A percentile compares a stretch with the other conserved stretches of the same genome.
Evolutionary conservation across 2,797 vertebrate species (phyloP).

Genomic region (Acanthis flammea): DNA sequence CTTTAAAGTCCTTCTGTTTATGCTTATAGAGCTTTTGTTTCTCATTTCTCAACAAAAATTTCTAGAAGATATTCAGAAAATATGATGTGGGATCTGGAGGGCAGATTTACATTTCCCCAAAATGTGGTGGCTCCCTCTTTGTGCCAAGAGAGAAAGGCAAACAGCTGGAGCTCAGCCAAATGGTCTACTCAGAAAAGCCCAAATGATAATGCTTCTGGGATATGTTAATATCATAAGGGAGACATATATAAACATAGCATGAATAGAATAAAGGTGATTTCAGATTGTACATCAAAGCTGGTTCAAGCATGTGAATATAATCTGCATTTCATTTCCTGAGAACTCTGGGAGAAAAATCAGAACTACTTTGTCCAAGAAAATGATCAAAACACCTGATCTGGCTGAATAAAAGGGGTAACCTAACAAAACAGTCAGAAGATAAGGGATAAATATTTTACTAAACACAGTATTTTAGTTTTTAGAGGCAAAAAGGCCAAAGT

Average conservation of each 20-base stretch:
- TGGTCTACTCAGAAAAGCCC: neutral
- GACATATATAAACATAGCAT: neutral
- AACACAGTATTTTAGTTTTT: neutral
- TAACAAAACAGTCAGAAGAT: neutral
- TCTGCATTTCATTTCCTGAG: neutral
- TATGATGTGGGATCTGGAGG: neutral
- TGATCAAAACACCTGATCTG: neutral
- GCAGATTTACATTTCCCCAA: neutral
- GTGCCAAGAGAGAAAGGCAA: neutral
- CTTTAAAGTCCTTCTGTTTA: neutral
- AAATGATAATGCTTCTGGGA: neutral
- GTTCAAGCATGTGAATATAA: neutral
- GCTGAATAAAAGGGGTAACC: neutral
- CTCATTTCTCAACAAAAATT: neutral
- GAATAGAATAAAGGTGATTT: neutral
- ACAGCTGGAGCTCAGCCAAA: neutral
- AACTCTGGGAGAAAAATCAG: neutral
- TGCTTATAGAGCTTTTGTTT: neutral
- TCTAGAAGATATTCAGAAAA: neutral
- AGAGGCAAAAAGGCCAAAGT: neutral
- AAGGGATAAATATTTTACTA: neutral
- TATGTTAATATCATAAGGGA: neutral
- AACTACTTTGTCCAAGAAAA: neutral
- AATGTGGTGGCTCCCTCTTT: neutral
- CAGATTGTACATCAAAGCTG: neutral